Conservation (phyloP, 2,888 invertebrate species). For the Eumacrocentrus americanus region DNA sequence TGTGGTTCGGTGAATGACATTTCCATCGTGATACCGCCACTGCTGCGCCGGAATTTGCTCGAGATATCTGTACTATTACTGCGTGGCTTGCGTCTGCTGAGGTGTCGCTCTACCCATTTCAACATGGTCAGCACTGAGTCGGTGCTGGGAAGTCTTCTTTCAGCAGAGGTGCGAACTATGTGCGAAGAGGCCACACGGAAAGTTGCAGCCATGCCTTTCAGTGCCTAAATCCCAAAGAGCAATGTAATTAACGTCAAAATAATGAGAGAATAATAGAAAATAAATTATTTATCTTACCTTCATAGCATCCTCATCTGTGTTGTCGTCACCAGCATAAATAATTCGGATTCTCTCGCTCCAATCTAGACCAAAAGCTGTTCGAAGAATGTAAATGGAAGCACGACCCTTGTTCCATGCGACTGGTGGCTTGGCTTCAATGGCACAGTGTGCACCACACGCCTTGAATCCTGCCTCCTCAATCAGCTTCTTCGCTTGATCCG, state of each 20-base stretch:
- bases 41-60: slow-evolving; percentile 61
- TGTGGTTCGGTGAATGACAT: slow-evolving; percentile 69
- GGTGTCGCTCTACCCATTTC: slow-evolving; percentile 88
- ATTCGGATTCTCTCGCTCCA: slow-evolving; percentile 90
- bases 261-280: not conserved
- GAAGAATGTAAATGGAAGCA: slow-evolving; percentile 87
- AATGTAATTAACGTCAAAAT: slow-evolving; percentile 15
- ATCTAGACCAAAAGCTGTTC: slow-evolving; percentile 89
- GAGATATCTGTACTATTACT: slow-evolving; percentile 56
- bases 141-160: slow-evolving; percentile 84
- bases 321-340: slow-evolving; percentile 88
- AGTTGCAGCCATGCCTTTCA: slow-evolving; percentile 92
- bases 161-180: slow-evolving; percentile 86
- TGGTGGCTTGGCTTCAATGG: slow-evolving; percentile 88
- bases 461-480: slow-evolving; percentile 81
- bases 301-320: slow-evolving; percentile 91
- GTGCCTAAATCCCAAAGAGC: slow-evolving; percentile 66
- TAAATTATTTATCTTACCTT: slow-evolving; percentile 65
- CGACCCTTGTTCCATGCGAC: slow-evolving; percentile 92
- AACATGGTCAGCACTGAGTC: slow-evolving; percentile 89
- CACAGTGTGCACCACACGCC: slow-evolving; percentile 81
- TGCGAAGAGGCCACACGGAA: slow-evolving; percentile 86
- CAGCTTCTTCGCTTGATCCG: slow-evolving; percentile 73
- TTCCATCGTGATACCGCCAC: slow-evolving; percentile 79
- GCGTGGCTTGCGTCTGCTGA: slow-evolving; percentile 77